Conservation (phyloP, 2,888 invertebrate species). For the Eupithecia dodoneata region DNA sequence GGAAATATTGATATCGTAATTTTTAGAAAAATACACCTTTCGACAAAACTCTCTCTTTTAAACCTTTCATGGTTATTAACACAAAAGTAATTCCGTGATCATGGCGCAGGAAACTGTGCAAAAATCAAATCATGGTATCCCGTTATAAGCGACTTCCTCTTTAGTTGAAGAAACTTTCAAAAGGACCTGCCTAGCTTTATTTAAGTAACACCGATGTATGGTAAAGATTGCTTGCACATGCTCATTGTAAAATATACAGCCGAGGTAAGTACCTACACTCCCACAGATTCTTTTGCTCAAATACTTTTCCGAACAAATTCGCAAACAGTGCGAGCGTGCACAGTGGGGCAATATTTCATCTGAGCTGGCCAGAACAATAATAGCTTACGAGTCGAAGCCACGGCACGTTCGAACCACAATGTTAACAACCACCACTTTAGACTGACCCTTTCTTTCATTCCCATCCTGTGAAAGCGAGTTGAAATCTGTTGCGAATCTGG, state of each 20-base stretch:
- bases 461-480: slow-evolving; percentile 48
- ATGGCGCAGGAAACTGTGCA: too few relatives aligned
- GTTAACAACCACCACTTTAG: slow-evolving; percentile 67
- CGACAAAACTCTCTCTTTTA: not conserved
- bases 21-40: not conserved
- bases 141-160: not conserved
- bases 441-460: slow-evolving; percentile 57
- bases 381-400: slow-evolving; percentile 80
- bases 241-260: slow-evolving; percentile 66
- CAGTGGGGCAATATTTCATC: slow-evolving; percentile 83
- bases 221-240: slow-evolving; percentile 3
- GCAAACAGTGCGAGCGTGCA: slow-evolving; percentile 78
- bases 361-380: slow-evolving; percentile 83
- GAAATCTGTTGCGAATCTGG: slow-evolving; percentile 28
- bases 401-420: slow-evolving; percentile 83
- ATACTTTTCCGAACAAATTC: slow-evolving; percentile 79
- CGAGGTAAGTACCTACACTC: slow-evolving; percentile 59
- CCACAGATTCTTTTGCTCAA: slow-evolving; percentile 72
- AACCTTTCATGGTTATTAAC: too few relatives aligned
- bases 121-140: too few relatives aligned
- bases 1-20: not conserved
- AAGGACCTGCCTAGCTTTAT: not conserved
- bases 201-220: not conserved
- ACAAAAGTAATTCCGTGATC: too few relatives aligned
- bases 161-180: not conserved